Conservation (phyloP, 2,797 vertebrate genomes). For the Tadarida brasiliensis region DNA sequence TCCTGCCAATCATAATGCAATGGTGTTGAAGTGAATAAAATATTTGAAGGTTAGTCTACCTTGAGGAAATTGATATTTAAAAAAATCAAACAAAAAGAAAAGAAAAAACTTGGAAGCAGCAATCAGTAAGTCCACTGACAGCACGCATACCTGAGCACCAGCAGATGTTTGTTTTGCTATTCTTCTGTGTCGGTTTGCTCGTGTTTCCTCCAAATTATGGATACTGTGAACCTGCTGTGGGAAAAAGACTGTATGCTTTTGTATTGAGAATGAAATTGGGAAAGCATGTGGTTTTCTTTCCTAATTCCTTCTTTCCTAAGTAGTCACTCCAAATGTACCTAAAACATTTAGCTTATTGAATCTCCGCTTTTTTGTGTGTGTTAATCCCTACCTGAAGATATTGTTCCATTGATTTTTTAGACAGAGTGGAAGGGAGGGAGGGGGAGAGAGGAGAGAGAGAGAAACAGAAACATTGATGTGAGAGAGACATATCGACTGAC, state of each 20-base stretch:
- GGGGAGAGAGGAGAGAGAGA: too few relatives aligned
- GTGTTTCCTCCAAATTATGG: neutral
- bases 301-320: neutral
- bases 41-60: neutral
- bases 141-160: neutral
- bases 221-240: neutral
- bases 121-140: neutral
- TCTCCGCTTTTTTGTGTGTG: neutral
- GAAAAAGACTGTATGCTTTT: neutral
- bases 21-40: constrained; percentile 18
- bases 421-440: too few relatives aligned
- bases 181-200: neutral
- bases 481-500: too few relatives aligned
- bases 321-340: neutral
- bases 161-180: neutral
- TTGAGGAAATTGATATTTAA: neutral
- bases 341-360: neutral
- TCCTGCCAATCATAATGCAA: neutral
- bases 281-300: neutral
- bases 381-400: too few relatives aligned
- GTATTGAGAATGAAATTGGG: neutral
- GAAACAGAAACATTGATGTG: too few relatives aligned
- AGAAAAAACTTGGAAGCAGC: neutral
- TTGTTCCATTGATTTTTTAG: too few relatives aligned
- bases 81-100: neutral